Base-by-base conservation (phyloP, 2,888 invertebrate species). In the Hyposoter dolosus region DNA sequence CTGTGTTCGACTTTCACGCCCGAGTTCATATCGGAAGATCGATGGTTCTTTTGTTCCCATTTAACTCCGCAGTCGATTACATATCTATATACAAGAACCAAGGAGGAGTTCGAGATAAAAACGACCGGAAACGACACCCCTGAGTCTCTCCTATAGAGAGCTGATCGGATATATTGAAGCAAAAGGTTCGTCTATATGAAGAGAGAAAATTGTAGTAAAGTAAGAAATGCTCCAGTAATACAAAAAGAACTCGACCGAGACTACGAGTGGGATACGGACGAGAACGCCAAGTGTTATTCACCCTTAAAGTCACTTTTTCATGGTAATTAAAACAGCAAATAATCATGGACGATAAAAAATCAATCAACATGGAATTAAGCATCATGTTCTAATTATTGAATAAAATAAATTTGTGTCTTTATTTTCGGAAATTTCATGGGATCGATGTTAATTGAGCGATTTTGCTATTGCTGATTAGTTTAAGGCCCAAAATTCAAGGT, bases 1-100 rank as follows among this genome's bases (percentile, higher is more conserved):
- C 86, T 82, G 77, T 74, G 78, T 86, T 86, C 86, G 83, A 82
- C 81, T 83, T 86, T 82, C 83, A 78, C 86, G 83, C 83, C 65
- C 56, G 63, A 83, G 68, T 75, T 81, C 83, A 81, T 81, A 78
- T 82, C 69, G 81, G 53, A 68, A 63, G 65, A 82, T 80, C 80
- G 83, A 83, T 83, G 80, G 50, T 77, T 53, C 80, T 79, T 80
- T 81, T 60, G 35, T 45, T 68, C 60, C 66, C 19, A 28, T 65
- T 77, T 76, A 47, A 17, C n/a, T 35, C 19, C 40, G 40, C 40
- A 50, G 63, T 75, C 63, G 23, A n/a, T 43, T 32, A 60, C 45
- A 63, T 56, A 60, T 63, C 56, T 60, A 40, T 71, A 40, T 35
- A 40, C 12, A 43, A 43, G 17, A 43, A 19, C 43, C 7, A 17